Conservation (phyloP, 2,113 vertebrate genomes). For the Pangasianodon hypophthalmus region DNA sequence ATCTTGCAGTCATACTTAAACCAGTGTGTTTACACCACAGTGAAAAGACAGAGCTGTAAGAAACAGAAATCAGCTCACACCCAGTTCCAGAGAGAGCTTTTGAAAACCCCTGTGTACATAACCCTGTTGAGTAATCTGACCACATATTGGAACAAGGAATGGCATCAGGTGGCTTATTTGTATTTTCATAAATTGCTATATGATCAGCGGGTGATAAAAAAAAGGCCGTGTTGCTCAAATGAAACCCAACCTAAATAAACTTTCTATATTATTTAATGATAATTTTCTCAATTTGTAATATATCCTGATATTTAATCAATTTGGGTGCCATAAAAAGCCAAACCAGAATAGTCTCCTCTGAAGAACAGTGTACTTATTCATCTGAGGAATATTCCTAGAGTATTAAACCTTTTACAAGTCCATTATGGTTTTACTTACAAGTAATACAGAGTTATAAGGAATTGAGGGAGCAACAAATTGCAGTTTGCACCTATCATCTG, state of each 20-base stretch:
- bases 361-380: background rate
- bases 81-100: conserved; percentile 56
- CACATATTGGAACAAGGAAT: conserved; percentile 46
- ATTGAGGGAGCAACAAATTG: background rate
- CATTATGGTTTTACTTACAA: background rate
- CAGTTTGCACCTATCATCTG: background rate
- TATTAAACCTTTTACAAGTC: background rate
- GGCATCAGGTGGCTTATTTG: background rate
- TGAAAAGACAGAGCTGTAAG: conserved; percentile 42
- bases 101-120: conserved; percentile 61
- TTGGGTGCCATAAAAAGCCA: background rate
- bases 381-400: background rate
- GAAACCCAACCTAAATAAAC: background rate
- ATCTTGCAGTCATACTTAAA: background rate
- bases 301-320: background rate
- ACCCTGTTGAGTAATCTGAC: conserved; percentile 53
- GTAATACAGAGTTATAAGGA: background rate
- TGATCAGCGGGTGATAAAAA: background rate
- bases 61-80: conserved; percentile 61
- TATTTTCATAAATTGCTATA: background rate
- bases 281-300: background rate
- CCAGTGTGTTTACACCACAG: background rate
- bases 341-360: background rate
- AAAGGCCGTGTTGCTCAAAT: background rate
- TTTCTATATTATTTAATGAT: background rate